phyloP scores from a whole-genome alignment of 2,888 invertebrate genomes.

The Drosophila buzzatii region DNA sequence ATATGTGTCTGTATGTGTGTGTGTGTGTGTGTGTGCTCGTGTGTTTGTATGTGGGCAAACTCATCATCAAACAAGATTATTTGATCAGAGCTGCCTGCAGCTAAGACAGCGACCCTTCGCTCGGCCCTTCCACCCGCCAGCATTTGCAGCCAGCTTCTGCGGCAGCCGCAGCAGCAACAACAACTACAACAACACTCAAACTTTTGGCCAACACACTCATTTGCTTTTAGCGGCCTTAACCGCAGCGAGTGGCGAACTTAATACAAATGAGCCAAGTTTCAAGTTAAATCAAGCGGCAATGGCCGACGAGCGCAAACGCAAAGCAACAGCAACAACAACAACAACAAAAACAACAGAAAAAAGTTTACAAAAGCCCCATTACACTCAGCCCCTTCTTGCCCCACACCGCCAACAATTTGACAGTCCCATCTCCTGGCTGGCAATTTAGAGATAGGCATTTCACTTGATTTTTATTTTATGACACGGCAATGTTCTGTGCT shows the following conservation, averaged over 20 bases:
- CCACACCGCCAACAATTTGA: neutral
- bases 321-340: constrained; percentile 1
- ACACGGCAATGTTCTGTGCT: constrained; percentile 10
- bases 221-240: constrained; percentile 69
- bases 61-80: constrained; percentile 81
- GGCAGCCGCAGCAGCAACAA: constrained; percentile 15
- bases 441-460: constrained; percentile 63
- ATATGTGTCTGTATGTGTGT: constrained; percentile 26
- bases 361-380: constrained; percentile 21
- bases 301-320: constrained; percentile 43
- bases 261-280: constrained; percentile 79
- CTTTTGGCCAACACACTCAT: constrained; percentile 74
- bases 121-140: neutral
- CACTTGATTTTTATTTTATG: constrained; percentile 68
- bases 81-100: constrained; percentile 71
- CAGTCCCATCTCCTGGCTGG: constrained; percentile 8
- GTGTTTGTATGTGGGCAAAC: constrained; percentile 63
- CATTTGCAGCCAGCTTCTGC: neutral
- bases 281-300: constrained; percentile 78
- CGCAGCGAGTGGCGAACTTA: constrained; percentile 68
- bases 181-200: constrained; percentile 39
- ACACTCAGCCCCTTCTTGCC: neutral
- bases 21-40: constrained; percentile 27
- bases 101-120: constrained; percentile 44
- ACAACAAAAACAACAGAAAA: constrained; percentile 3